These are phyloP conservation scores for Oppia nitens DNA, from an alignment of 1,140 invertebrate genomes.

Conservation along the genomic window DNA sequence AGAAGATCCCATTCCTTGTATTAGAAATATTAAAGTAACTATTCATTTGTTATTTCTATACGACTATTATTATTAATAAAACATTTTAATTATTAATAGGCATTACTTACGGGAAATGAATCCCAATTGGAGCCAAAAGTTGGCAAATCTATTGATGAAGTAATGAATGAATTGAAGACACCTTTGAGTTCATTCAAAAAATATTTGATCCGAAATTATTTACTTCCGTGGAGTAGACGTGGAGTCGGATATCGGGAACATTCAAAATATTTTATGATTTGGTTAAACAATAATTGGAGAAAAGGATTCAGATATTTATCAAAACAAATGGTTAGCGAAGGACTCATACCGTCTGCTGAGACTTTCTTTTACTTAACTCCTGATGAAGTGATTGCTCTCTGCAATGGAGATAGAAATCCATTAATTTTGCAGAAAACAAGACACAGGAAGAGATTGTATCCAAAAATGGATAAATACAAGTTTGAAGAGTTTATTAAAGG, in stretches of 20 bases:
- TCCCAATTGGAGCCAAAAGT: too few species aligned
- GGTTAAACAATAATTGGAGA: conserved; percentile 40
- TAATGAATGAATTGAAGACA: conserved; percentile 10
- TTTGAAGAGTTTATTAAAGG: conserved; percentile 47
- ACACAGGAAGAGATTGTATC: conserved; percentile 38
- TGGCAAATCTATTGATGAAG: conserved; percentile 10
- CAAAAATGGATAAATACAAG: conserved; percentile 36
- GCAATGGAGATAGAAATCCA: conserved; percentile 38
- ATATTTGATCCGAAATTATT: conserved; percentile 28
- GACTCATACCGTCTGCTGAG: conserved; percentile 42
- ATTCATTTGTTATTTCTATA: too few species aligned
- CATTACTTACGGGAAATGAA: too few species aligned
- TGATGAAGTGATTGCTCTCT: conserved; percentile 38
- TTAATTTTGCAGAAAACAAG: conserved; percentile 44
- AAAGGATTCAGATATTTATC: conserved; percentile 40
- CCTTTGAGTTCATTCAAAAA: background rate
- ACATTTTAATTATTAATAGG: too few species aligned
- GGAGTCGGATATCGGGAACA: conserved; percentile 34
- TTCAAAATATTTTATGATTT: conserved; percentile 20
- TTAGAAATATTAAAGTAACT: too few species aligned
- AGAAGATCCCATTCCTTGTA: conserved; percentile 40
- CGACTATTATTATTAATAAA: too few species aligned
- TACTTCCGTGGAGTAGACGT: conserved; percentile 39
- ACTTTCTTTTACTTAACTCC: conserved; percentile 51
- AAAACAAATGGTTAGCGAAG: conserved; percentile 38